These are phyloP conservation scores for Saccopteryx leptura DNA, from an alignment of 2,113 vertebrate species.

Conservation along the genomic window DNA sequence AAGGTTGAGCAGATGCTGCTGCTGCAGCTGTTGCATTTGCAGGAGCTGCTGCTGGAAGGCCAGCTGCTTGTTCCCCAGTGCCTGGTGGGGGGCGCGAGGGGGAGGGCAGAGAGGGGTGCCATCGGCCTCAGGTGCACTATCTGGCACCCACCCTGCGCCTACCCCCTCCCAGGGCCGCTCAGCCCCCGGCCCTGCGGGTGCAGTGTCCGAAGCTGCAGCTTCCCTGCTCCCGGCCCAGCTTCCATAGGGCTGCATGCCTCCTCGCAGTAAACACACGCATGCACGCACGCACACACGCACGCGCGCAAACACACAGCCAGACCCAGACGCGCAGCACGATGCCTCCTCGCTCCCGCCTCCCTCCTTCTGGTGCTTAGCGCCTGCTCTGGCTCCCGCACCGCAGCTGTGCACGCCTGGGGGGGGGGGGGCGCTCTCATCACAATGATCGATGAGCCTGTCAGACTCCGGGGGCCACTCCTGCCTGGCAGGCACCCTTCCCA, in stretches of 20 bases:
- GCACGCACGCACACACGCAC: constrained; percentile 54
- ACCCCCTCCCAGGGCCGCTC: constrained; percentile 80
- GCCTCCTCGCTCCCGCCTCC: constrained; percentile 65
- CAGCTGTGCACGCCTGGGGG: constrained; percentile 64
- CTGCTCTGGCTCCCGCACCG: background rate
- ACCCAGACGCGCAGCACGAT: constrained; percentile 72
- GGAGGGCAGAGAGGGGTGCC: constrained; percentile 82
- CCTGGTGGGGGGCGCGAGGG: constrained; percentile 89
- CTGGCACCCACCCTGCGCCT: constrained; percentile 61
- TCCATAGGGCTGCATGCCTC: constrained; percentile 83
- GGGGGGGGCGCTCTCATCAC: constrained; percentile 87
- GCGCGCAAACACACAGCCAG: constrained; percentile 71
- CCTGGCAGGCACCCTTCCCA: constrained; percentile 97
- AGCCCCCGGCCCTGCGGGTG: constrained; percentile 67
- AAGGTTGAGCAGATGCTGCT: constrained; percentile 99
- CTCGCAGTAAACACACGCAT: constrained; percentile 78
- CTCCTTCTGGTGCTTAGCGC: background rate
- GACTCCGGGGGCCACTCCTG: constrained; percentile 93
- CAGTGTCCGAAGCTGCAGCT: constrained; percentile 69
- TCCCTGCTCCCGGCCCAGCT: constrained; percentile 84
- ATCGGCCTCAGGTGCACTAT: constrained; percentile 49
- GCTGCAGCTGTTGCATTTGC: constrained; percentile 99
- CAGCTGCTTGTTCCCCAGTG: constrained; percentile 98
- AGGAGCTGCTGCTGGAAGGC: constrained; percentile 99
- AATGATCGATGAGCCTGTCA: constrained; percentile 99